phyloP scores from a whole-genome alignment of 2,113 vertebrate species.

The Malurus alboscapulatus region DNA sequence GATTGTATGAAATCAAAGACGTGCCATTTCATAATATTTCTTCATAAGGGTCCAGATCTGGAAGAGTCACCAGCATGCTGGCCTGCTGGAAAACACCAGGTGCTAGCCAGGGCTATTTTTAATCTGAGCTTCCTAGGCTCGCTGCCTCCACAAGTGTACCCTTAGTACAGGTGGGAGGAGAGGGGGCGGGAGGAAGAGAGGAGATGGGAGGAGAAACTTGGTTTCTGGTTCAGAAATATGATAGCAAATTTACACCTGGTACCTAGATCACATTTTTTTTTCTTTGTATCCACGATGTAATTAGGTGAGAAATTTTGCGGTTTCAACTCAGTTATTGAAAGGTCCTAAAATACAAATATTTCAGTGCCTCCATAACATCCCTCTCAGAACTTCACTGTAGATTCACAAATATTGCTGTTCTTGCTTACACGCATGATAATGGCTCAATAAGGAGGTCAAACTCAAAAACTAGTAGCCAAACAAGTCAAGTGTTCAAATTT shows the following conservation, averaged over 20 bases:
- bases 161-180: background rate
- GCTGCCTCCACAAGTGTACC: background rate
- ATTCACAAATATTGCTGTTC: background rate
- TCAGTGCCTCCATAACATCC: background rate
- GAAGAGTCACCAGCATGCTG: background rate
- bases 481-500: background rate
- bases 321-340: background rate
- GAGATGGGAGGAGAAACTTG: background rate
- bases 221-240: background rate
- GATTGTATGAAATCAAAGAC: background rate
- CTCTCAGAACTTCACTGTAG: background rate
- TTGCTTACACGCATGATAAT: fast-evolving
- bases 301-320: background rate
- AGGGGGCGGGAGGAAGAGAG: background rate
- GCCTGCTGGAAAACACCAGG: background rate
- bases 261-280: background rate
- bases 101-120: background rate
- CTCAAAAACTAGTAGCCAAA: background rate
- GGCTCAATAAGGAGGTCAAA: background rate
- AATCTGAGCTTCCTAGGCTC: background rate
- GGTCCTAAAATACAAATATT: background rate
- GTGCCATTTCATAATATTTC: background rate
- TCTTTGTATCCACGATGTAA: background rate
- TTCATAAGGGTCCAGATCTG: background rate
- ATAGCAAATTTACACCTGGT: background rate